Conservation (phyloP, 2,888 invertebrate genomes). For the Clepsis dumicolana region DNA sequence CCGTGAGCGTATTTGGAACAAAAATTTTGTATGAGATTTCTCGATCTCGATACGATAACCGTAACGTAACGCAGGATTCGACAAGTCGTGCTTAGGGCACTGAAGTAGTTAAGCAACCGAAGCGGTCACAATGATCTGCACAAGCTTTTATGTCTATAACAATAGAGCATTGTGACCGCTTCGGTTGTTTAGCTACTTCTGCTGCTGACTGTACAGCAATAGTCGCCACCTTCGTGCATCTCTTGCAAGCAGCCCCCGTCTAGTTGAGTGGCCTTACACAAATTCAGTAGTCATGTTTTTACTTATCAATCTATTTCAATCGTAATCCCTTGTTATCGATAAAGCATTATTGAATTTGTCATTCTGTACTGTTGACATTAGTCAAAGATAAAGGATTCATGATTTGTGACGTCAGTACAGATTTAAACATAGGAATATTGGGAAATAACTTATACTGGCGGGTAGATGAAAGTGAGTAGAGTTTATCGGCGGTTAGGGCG, state of each 20-base stretch:
- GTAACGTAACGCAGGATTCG: no score
- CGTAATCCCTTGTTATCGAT: constrained; percentile 16
- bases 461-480: neutral
- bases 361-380: constrained; percentile 11
- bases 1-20: no score
- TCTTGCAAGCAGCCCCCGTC: neutral
- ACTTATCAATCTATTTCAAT: neutral
- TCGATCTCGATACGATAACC: no score
- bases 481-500: constrained; percentile 6
- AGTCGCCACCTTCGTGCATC: neutral
- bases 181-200: no score
- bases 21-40: no score
- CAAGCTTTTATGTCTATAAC: no score
- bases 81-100: no score
- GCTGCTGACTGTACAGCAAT: no score
- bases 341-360: neutral
- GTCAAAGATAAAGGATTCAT: neutral
- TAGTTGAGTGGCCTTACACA: neutral
- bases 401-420: constrained; percentile 22
- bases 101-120: no score
- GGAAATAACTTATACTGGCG: neutral
- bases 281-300: constrained; percentile 4
- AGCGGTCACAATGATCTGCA: no score
- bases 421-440: neutral
- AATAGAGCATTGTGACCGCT: no score